Evolutionary conservation across 2,797 vertebrate genomes (phyloP).

Genomic region (Centroberyx gerrardi): DNA sequence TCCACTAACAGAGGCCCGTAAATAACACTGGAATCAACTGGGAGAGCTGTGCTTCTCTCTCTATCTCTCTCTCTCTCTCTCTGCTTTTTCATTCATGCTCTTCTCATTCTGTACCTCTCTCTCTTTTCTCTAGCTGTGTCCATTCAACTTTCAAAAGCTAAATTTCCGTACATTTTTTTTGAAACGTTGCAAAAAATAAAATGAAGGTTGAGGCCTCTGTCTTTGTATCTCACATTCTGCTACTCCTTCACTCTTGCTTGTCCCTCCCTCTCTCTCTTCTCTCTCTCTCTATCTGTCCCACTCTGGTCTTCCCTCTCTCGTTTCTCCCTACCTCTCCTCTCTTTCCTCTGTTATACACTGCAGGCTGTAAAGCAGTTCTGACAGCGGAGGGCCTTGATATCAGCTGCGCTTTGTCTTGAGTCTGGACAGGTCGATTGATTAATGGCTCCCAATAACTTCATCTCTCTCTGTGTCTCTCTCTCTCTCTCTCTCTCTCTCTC

Average conservation of each 20-base stretch:
- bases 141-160: too few relatives aligned
- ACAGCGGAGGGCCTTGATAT: conserved; percentile 56
- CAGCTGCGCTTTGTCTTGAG: conserved; percentile 54
- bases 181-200: too few relatives aligned
- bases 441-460: conserved; percentile 48
- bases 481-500: not conserved
- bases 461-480: not conserved
- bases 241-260: not conserved
- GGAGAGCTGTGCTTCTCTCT: too few relatives aligned
- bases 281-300: too few relatives aligned
- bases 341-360: conserved; percentile 7
- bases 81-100: too few relatives aligned
- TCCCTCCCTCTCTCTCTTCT: not conserved
- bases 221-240: not conserved
- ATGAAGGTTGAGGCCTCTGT: too few relatives aligned
- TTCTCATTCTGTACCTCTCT: too few relatives aligned
- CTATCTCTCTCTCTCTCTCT: too few relatives aligned
- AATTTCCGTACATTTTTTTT: too few relatives aligned
- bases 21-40: too few relatives aligned
- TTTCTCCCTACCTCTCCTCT: not conserved
- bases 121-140: too few relatives aligned
- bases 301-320: not conserved
- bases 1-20: too few relatives aligned
- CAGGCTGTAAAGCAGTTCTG: conserved; percentile 44
- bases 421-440: conserved; percentile 62